Evolutionary conservation across 2,888 invertebrate genomes (phyloP).

Genomic region (Troilus luridus): DNA sequence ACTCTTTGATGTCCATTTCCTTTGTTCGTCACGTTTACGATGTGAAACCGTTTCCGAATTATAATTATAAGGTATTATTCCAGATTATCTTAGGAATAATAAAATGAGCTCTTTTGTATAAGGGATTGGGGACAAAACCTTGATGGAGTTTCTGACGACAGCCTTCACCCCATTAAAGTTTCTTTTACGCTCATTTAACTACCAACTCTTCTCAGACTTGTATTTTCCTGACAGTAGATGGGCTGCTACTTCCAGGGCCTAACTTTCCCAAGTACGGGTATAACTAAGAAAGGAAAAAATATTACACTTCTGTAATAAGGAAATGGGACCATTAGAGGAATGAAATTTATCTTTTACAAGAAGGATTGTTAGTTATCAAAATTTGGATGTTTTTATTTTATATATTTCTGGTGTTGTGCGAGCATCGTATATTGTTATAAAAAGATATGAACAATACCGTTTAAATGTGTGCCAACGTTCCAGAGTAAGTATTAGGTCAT

Average conservation of each 20-base stretch:
- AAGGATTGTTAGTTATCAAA: too few species aligned
- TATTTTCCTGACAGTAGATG: not conserved
- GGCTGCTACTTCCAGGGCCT: not conserved
- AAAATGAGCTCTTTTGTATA: not conserved
- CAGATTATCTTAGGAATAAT: not conserved
- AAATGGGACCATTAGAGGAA: not conserved
- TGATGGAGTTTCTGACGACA: not conserved
- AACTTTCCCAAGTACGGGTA: not conserved
- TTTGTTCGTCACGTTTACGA: too few species aligned
- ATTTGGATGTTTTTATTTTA: too few species aligned
- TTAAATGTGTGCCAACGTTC: too few species aligned
- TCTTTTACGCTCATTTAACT: conserved; percentile 30
- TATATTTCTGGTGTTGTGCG: too few species aligned
- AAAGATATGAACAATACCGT: too few species aligned
- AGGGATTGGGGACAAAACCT: not conserved
- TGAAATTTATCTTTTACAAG: too few species aligned
- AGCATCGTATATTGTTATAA: too few species aligned
- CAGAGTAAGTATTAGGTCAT: too few species aligned
- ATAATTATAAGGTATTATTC: not conserved
- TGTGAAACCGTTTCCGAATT: not conserved
- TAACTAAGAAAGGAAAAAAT: not conserved
- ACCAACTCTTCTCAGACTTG: not conserved
- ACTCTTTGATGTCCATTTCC: too few species aligned
- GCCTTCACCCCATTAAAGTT: conserved; percentile 9
- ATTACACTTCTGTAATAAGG: not conserved